These are phyloP conservation scores for Cyprinella venusta DNA, from an alignment of 2,797 vertebrate genomes.

Conservation along the genomic window DNA sequence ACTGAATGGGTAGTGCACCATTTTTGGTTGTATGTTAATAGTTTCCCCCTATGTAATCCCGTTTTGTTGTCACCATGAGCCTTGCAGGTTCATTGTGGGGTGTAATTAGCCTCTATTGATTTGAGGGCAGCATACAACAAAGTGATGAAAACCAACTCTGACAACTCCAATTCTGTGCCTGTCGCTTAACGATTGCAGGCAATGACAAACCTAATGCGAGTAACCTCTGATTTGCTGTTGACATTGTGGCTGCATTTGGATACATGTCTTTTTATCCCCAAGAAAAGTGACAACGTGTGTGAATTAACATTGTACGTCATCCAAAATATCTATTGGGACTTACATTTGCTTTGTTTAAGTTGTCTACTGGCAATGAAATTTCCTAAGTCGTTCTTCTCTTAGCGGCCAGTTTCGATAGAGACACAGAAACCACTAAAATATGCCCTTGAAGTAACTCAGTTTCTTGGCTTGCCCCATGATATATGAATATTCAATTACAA, in stretches of 20 bases:
- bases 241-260: constrained; percentile 61
- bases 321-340: background rate
- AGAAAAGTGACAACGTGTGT: background rate
- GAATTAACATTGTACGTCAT: background rate
- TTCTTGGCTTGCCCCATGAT: background rate
- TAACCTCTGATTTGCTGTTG: constrained; percentile 59
- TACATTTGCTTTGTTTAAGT: background rate
- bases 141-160: constrained; percentile 72
- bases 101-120: constrained; percentile 72
- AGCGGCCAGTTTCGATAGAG: background rate
- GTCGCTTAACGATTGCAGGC: constrained; percentile 59
- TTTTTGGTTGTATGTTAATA: background rate
- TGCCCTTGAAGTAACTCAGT: background rate
- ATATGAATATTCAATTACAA: background rate
- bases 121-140: constrained; percentile 55
- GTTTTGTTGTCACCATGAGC: constrained; percentile 50
- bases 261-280: constrained; percentile 59
- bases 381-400: background rate
- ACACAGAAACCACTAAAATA: constrained; percentile 15
- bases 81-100: constrained; percentile 47
- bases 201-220: constrained; percentile 59
- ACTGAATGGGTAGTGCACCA: background rate
- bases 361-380: background rate
- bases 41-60: constrained; percentile 31
- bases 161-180: constrained; percentile 65